Evolutionary conservation across 2,888 invertebrate genomes (phyloP).

Genomic region (Cosmorhoe ocellata): DNA sequence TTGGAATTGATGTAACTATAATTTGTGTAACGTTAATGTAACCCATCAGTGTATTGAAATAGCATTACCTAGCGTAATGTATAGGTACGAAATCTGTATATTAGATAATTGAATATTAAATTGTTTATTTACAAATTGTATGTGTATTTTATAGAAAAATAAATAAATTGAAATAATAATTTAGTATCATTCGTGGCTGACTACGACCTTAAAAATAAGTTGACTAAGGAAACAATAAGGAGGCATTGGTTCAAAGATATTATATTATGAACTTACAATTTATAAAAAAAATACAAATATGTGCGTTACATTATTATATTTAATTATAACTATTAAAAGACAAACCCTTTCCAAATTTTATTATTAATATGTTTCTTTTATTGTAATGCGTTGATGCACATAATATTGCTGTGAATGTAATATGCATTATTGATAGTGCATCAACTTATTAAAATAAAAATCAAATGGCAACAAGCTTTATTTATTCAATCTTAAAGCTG

Average conservation of each 20-base stretch:
- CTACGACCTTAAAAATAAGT: background rate
- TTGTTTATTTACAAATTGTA: slow-evolving; percentile 82
- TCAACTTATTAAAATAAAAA: too few relatives aligned
- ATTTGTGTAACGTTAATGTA: slow-evolving; percentile 25
- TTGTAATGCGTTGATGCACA: too few relatives aligned
- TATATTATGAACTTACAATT: slow-evolving; percentile 14
- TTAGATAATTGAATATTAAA: slow-evolving; percentile 78
- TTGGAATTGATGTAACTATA: slow-evolving; percentile 24
- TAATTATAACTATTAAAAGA: too few relatives aligned
- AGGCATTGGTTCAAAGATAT: slow-evolving; percentile 3
- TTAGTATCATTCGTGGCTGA: slow-evolving; percentile 37
- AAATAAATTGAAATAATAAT: slow-evolving; percentile 57
- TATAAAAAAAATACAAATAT: too few relatives aligned
- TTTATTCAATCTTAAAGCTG: too few relatives aligned
- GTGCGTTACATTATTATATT: too few relatives aligned
- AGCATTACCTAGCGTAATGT: slow-evolving; percentile 48
- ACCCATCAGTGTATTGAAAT: slow-evolving; percentile 38
- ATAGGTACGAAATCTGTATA: slow-evolving; percentile 68
- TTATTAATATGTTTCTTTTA: too few relatives aligned
- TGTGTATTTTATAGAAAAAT: slow-evolving; percentile 82
- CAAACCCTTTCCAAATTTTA: too few relatives aligned
- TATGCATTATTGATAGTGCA: too few relatives aligned
- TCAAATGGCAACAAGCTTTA: too few relatives aligned
- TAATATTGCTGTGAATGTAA: too few relatives aligned
- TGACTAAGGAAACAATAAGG: background rate